Base-by-base conservation (phyloP, 2,797 vertebrate genomes). In the Hyperoplus lanceolatus region DNA sequence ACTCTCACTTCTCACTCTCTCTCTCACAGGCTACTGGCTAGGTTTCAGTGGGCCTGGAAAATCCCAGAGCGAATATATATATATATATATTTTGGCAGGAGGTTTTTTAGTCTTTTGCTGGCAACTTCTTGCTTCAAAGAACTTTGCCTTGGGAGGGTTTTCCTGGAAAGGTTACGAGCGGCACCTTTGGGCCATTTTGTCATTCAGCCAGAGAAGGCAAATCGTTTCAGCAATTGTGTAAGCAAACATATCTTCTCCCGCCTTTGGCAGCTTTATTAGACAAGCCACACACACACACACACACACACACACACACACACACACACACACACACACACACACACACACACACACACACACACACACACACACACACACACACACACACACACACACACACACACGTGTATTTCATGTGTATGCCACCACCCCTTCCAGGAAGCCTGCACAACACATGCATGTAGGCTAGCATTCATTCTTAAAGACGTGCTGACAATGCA, bases 141-240 rank as follows among this genome's bases (percentile, higher is more conserved):
- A 87, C 13, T 73, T 62, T 57, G 38, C 75, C 79, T 54, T 29
- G 18, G 60, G 75, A 83, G 64, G 11, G 4, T 12, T 87, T 29
- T 86, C 87, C 74, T 49, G 66, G 90, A 79, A 91, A 77, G 56
- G 10, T 13, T 21, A 12, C 38, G 38, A 58, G 38, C 60, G n/a
- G 46, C 76, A 41, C 62, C 36, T 42, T 69, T 61, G 58, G 67
- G 63, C 29, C 29, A 3, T 29, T 29, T 29, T 29, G 29, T 29
- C 29, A 29, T 29, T 29, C 29, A 29, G 29, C 29, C 2, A 29
- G 29, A 29, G 29, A 29, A 82, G 85, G 79, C 69, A 61, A 5
- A 14, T 16, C 67, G 80, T 67, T 84, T 29, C 29, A 29, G 79
- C 72, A 92, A 90, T 70, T 59, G 58, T 80, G 70, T 77, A 71